Base-by-base conservation (phyloP, 1,140 invertebrate species). In the Drosophila novamexicana region DNA sequence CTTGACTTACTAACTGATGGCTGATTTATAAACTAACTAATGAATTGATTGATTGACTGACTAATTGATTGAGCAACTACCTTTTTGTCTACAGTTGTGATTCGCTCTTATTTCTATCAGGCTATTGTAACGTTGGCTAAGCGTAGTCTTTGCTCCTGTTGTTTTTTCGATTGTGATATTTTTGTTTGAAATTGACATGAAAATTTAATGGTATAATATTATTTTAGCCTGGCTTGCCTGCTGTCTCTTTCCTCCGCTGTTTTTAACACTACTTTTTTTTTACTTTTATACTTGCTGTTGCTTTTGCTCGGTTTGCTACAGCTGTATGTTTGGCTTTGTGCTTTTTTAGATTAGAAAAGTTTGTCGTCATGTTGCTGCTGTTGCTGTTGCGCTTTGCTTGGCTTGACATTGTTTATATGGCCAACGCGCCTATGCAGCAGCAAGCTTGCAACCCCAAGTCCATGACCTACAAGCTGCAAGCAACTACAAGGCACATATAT, bases 291-390 rank as follows among this genome's bases (percentile, higher is more conserved):
- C 32, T 59, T 2, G 8, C 4, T 42, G 22, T 29, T 29, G 10
- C 44, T 54, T 18, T 12, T 40, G 14, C 40, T 57, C 7, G 39
- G 4, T 9, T 16, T 44, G 22, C 7, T 22, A 12, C 18, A 57
- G 40, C 58, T 54, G 18, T 52, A 14, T 68, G 47, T 54, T 74
- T 62, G 64, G 65, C 52, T 74, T 75, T 70, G 18, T 64, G 67
- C 59, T 64, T 64, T 71, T 70, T 75, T 75, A 71, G 73, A 75
- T 75, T 75, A 75, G 66, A 75, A 75, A 75, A 75, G 68, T 76
- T 76, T 53, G 54, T 74, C 54, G 59, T 50, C 9, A 29, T 68
- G 61, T 65, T 65, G 50, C 34, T 71, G 36, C 4, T 29, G 22
- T 57, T 71, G 36, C 4, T 29, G 22, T 57, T 66, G 57, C 29